phyloP scores from a whole-genome alignment of 2,113 vertebrate species.

The Paramisgurnus dabryanus region DNA sequence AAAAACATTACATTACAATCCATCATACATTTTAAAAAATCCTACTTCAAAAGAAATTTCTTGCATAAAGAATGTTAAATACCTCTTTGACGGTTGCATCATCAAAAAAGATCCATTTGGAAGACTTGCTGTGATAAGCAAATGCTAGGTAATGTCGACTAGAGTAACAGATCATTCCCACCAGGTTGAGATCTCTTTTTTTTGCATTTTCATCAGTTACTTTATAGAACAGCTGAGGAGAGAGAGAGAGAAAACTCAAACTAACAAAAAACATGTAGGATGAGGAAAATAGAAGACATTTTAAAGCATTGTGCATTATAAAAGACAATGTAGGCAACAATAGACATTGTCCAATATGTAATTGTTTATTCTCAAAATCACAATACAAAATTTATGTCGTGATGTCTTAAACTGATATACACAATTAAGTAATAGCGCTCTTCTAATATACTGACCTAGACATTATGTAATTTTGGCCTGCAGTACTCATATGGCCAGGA shows the following conservation, averaged over 20 bases:
- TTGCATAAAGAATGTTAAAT: slow-evolving; percentile 30
- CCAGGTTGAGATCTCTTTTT: slow-evolving; percentile 90
- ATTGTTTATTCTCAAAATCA: too few species aligned
- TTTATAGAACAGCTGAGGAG: slow-evolving; percentile 89
- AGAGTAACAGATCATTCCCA: slow-evolving; percentile 97
- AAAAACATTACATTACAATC: too few species aligned
- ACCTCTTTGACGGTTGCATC: slow-evolving; percentile 98
- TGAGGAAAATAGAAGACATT: slow-evolving; percentile 9
- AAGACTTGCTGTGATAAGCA: slow-evolving; percentile 94
- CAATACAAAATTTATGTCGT: neutral
- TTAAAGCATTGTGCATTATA: neutral
- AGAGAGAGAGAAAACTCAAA: slow-evolving; percentile 22
- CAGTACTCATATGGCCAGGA: slow-evolving; percentile 14
- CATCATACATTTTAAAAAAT: neutral
- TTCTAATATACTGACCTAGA: slow-evolving; percentile 19
- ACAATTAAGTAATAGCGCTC: slow-evolving; percentile 18
- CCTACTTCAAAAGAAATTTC: neutral
- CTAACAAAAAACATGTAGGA: neutral
- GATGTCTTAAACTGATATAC: neutral
- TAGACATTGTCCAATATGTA: neutral
- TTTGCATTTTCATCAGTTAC: slow-evolving; percentile 96
- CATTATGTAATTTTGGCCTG: slow-evolving; percentile 14
- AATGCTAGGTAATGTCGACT: slow-evolving; percentile 97
- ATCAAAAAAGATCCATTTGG: slow-evolving; percentile 97
- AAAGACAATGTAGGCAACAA: neutral